Conservation (phyloP, 2,113 vertebrate species). For the Dendrocopos noguchii region DNA sequence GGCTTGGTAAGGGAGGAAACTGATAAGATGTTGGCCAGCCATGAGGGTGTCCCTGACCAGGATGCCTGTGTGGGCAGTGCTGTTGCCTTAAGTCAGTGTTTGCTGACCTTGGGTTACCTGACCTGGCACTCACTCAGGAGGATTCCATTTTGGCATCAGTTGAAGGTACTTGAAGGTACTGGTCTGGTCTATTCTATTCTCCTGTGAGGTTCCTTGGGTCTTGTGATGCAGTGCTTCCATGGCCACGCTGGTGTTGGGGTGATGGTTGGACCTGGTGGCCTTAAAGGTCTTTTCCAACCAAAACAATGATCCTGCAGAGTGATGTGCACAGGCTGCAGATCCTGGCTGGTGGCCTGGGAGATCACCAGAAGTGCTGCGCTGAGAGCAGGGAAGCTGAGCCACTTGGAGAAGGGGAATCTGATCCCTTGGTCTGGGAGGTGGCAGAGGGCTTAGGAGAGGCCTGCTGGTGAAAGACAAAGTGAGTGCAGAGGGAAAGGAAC, state of each 20-base stretch:
- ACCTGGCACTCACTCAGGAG: neutral
- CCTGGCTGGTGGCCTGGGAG: neutral
- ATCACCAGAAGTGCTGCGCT: neutral
- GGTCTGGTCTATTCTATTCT: too few species aligned
- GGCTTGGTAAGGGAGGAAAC: neutral
- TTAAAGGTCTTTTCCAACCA: too few species aligned
- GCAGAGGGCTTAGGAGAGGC: neutral
- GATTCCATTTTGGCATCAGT: neutral
- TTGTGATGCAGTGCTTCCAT: too few species aligned
- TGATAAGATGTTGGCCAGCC: neutral
- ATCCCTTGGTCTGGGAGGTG: neutral
- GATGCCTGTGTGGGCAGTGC: neutral
- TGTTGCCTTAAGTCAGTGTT: neutral
- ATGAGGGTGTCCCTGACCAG: neutral
- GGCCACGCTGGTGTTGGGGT: too few species aligned
- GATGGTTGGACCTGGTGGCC: too few species aligned
- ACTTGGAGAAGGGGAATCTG: constrained; percentile 1
- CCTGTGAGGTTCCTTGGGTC: neutral
- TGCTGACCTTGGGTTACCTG: neutral
- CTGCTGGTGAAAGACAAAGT: neutral
- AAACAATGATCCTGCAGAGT: neutral
- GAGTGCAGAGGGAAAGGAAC: constrained; percentile 9
- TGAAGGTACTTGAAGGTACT: neutral
- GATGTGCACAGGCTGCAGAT: neutral
- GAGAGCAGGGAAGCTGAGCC: neutral